phyloP scores from a whole-genome alignment of 2,888 invertebrate genomes.

The Hirudinaria manillensis region DNA sequence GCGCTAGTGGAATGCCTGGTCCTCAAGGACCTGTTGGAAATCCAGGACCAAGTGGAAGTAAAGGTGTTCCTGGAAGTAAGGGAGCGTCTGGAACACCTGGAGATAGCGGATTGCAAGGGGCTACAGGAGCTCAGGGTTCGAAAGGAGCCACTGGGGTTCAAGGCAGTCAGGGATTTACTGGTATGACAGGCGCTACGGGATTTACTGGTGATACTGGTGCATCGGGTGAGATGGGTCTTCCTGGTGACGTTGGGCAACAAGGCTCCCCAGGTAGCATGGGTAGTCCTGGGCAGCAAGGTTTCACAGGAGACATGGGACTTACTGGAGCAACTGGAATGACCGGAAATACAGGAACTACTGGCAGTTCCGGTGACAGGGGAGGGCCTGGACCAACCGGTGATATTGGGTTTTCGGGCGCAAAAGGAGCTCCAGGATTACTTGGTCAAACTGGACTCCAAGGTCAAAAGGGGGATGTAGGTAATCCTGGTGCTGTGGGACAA shows the following conservation, averaged over 20 bases:
- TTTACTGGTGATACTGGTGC: constrained; percentile 28
- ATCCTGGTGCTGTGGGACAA: neutral
- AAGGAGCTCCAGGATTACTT: constrained; percentile 15
- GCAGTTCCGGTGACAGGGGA: constrained; percentile 10
- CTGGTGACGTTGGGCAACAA: constrained; percentile 4
- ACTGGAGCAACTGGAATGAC: constrained; percentile 2
- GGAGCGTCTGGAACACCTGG: constrained; percentile 40
- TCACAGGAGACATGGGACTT: neutral
- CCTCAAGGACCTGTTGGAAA: constrained; percentile 4
- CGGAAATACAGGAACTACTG: constrained; percentile 23
- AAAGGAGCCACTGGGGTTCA: constrained; percentile 15
- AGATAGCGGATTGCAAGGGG: constrained; percentile 36
- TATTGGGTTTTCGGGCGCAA: neutral
- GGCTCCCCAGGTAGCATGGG: constrained; percentile 19
- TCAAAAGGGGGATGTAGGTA: constrained; percentile 4
- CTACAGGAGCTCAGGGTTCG: constrained; percentile 18
- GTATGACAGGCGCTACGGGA: constrained; percentile 21
- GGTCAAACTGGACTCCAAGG: constrained; percentile 17
- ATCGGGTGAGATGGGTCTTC: neutral
- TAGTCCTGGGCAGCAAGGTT: constrained; percentile 11
- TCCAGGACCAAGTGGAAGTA: constrained; percentile 2
- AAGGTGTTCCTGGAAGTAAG: constrained; percentile 29
- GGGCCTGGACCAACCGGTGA: constrained; percentile 19
- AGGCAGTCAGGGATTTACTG: constrained; percentile 27
- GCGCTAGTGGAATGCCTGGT: neutral